These are phyloP conservation scores for Hyposoter didymator DNA, from an alignment of 2,888 invertebrate species.

Conservation along the genomic window DNA sequence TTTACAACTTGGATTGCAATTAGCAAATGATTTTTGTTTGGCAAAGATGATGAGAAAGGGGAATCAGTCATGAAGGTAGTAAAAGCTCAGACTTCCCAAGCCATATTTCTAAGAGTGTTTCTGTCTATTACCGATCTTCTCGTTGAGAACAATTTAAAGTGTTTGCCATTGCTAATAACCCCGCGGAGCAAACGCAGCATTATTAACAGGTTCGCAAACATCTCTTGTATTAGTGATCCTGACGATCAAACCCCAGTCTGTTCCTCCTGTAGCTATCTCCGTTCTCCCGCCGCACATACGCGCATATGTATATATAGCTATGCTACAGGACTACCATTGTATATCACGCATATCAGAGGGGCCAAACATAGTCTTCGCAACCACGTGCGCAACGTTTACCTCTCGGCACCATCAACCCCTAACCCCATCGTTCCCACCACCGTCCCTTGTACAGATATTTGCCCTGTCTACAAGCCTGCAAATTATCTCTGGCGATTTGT, in stretches of 20 bases:
- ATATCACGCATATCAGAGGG: slow-evolving; percentile 37
- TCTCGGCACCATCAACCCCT: slow-evolving; percentile 65
- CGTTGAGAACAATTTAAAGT: slow-evolving; percentile 80
- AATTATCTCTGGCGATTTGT: slow-evolving; percentile 81
- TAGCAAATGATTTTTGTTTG: neutral
- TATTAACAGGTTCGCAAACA: slow-evolving; percentile 83
- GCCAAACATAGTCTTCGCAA: slow-evolving; percentile 59
- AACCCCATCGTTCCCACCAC: slow-evolving; percentile 75
- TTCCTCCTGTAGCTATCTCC: slow-evolving; percentile 45
- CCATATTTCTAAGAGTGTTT: slow-evolving; percentile 22
- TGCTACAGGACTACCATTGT: slow-evolving; percentile 26
- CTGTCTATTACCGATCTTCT: slow-evolving; percentile 69
- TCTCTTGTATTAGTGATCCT: slow-evolving; percentile 81
- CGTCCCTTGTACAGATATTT: slow-evolving; percentile 83
- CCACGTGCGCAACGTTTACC: slow-evolving; percentile 60
- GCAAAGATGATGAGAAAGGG: neutral
- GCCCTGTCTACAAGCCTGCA: slow-evolving; percentile 80
- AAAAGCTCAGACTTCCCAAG: slow-evolving; percentile 30
- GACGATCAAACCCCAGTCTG: slow-evolving; percentile 71
- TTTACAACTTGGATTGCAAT: neutral
- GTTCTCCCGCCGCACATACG: slow-evolving; percentile 30
- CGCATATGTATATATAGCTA: neutral
- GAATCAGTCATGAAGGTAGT: neutral
- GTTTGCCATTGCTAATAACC: slow-evolving; percentile 83
- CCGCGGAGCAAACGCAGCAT: slow-evolving; percentile 81